Percentiles rank a stretch among this genome's conserved stretches.
Evolutionary conservation across 2,888 invertebrate species (phyloP).

Genomic region (Sminthurinus aureus): DNA sequence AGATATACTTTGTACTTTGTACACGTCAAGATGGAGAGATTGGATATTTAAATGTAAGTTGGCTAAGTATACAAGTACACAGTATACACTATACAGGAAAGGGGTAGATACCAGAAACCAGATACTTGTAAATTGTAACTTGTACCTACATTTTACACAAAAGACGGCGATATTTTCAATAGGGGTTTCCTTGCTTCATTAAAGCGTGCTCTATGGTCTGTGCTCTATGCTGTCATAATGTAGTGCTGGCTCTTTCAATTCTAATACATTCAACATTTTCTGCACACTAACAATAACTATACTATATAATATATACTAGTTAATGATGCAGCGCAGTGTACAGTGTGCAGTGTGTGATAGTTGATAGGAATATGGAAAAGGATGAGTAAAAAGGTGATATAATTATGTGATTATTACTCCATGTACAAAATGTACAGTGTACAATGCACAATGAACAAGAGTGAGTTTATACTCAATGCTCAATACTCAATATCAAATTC

Average conservation of each 20-base stretch:
- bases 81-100: background rate
- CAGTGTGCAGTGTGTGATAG: background rate
- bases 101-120: background rate
- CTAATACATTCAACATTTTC: no score
- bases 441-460: no score
- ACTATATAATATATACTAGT: no score
- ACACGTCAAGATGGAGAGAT: slow-evolving; percentile 1
- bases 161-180: background rate
- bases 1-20: background rate
- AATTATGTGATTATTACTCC: background rate
- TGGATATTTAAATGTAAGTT: slow-evolving; percentile 6
- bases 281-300: no score
- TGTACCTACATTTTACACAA: background rate
- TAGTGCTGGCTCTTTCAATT: no score
- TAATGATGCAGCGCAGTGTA: no score
- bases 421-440: background rate
- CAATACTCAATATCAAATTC: no score
- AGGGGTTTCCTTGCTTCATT: background rate
- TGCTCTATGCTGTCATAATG: background rate
- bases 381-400: no score
- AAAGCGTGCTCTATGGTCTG: background rate
- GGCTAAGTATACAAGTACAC: background rate
- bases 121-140: background rate
- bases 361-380: no score
- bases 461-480: no score